Evolutionary conservation across 2,797 vertebrate species (phyloP).

Genomic region (Acanthiza pusilla): DNA sequence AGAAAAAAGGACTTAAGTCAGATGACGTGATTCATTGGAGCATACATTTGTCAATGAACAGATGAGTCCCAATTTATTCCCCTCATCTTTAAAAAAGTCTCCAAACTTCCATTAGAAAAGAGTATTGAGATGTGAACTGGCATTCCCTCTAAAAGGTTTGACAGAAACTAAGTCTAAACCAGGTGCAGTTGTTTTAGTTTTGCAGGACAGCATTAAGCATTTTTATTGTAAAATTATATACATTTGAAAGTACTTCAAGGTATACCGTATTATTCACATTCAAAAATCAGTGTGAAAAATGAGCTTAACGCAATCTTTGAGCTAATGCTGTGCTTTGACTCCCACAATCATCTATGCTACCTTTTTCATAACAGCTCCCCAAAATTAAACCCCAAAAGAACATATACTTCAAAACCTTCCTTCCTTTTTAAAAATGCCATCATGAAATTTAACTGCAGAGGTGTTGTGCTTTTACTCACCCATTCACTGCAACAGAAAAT

Average conservation of each 20-base stretch:
- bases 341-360: not conserved
- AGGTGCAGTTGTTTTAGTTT: not conserved
- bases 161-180: not conserved
- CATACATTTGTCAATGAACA: slow-evolving; percentile 48
- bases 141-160: not conserved
- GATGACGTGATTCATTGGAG: slow-evolving; percentile 56
- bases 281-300: not conserved
- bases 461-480: not conserved
- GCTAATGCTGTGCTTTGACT: not conserved
- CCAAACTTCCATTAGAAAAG: slow-evolving; percentile 13
- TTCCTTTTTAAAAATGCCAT: not conserved
- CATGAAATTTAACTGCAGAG: not conserved
- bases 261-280: not conserved
- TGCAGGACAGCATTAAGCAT: not conserved
- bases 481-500: rapidly evolving
- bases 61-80: slow-evolving; percentile 42
- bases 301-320: not conserved
- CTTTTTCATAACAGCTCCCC: not conserved
- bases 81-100: slow-evolving; percentile 8
- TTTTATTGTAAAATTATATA: not conserved
- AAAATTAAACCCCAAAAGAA: not conserved
- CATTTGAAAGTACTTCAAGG: not conserved
- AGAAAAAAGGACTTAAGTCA: slow-evolving; percentile 60
- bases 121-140: not conserved
- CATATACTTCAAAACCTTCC: not conserved